Conservation (phyloP, 2,113 vertebrate species). For the Nanorana parkeri region DNA sequence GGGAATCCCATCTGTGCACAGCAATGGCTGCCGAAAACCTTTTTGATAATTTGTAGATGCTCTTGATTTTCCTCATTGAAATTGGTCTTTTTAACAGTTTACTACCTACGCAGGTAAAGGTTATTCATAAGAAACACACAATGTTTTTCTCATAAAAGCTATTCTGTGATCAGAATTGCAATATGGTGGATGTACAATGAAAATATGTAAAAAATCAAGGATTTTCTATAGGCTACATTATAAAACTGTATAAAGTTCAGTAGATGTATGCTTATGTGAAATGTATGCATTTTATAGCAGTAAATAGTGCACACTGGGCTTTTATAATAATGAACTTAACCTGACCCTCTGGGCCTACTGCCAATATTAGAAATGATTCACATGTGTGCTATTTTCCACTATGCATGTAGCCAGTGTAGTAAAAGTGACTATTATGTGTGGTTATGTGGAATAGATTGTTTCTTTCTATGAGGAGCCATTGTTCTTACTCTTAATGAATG, state of each 20-base stretch:
- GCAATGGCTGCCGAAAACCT: too few relatives aligned
- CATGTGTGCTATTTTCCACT: conserved; percentile 20
- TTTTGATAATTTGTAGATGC: too few relatives aligned
- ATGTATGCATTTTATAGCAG: conserved; percentile 1
- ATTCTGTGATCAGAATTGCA: too few relatives aligned
- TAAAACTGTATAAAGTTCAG: neutral
- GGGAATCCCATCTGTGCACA: too few relatives aligned
- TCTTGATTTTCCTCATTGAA: too few relatives aligned
- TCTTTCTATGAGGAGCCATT: neutral
- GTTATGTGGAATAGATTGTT: neutral
- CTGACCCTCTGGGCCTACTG: neutral
- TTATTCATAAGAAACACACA: too few relatives aligned
- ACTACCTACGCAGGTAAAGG: too few relatives aligned
- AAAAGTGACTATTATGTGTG: conserved; percentile 6
- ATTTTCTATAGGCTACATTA: neutral
- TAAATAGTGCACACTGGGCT: neutral
- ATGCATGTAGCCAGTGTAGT: neutral
- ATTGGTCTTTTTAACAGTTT: too few relatives aligned
- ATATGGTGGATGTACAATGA: too few relatives aligned
- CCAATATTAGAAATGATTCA: conserved; percentile 4
- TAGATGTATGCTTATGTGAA: neutral
- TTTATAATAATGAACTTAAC: conserved; percentile 31
- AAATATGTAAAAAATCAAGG: neutral
- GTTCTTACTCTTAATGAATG: neutral
- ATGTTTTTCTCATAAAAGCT: too few relatives aligned